Evolutionary conservation across 2,797 vertebrate species (phyloP).

Genomic region (Limosa lapponica): DNA sequence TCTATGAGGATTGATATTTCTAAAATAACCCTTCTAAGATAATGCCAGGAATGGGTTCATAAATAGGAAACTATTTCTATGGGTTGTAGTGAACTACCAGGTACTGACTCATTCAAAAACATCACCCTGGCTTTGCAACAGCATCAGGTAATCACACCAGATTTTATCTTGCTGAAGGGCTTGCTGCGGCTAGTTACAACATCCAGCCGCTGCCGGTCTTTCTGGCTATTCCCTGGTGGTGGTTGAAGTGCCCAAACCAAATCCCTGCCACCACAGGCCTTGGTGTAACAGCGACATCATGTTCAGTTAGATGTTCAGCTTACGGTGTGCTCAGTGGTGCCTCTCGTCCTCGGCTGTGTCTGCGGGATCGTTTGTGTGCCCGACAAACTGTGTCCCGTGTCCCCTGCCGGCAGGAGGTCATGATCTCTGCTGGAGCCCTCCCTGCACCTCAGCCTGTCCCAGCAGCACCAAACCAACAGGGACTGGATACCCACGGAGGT

Average conservation of each 20-base stretch:
- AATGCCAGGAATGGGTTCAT: background rate
- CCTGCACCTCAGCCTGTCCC: background rate
- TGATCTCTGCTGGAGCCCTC: background rate
- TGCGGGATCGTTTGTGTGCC: background rate
- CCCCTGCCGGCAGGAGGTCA: background rate
- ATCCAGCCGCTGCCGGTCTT: background rate
- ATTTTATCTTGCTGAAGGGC: constrained; percentile 3
- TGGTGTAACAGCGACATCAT: background rate
- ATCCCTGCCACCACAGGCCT: background rate
- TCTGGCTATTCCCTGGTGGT: background rate
- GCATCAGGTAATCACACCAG: background rate
- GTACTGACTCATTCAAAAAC: background rate
- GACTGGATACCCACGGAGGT: background rate
- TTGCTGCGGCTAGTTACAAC: background rate
- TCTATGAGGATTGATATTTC: background rate
- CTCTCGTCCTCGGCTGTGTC: background rate
- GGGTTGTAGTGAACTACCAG: background rate
- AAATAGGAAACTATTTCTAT: constrained; percentile 22
- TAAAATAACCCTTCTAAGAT: background rate
- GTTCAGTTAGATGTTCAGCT: background rate
- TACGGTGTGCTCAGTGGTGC: background rate
- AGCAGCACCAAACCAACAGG: constrained; percentile 11
- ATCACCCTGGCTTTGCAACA: background rate
- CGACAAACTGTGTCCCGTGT: background rate
- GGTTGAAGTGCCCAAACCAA: background rate